Base-by-base conservation (phyloP, 2,797 vertebrate genomes). In the Melanotaenia nigrans region DNA sequence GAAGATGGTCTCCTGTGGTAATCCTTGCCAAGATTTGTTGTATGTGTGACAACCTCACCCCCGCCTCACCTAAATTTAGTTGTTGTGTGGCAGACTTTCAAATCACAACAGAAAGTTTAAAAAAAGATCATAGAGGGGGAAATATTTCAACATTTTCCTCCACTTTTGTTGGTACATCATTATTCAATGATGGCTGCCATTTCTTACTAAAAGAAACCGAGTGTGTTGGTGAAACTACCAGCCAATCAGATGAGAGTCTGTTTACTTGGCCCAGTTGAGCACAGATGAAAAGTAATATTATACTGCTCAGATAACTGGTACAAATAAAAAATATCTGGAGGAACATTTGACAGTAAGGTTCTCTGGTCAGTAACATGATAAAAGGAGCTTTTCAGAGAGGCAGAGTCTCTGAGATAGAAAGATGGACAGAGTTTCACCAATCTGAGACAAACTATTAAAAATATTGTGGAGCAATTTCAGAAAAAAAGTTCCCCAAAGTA, bases 221-320 rank as follows among this genome's bases (percentile, higher is more conserved):
- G 28, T 56, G 10, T 58, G 13, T 20, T 4, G 16, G 32, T 67
- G 45, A 65, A 71, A 71, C 47, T 45, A 13, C 67, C 67, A 67
- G 75, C 56, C 62, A 40, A 73, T 79, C 38, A 51, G 45, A 63
- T 66, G 65, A 67, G 40, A 57, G 71, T 67, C 49, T 77, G 67
- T 82, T 72, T 62, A 65, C 67, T 65, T 72, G 73, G 64, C 65
- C 77, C 53, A 66, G 13, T 77, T 75, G 64, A 55, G 45, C 58
- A 14, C 28, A 63, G 69, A 77, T 82, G 63, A 66, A 58, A 74
- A 28, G 61, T 64, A 75, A 72, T 67, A 61, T 75, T 61, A 22
- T 20, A 5, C 38, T 51, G 33, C 33, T 68, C 18, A 33, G 16
- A 71, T 71, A 62, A 62, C 24, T 33, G 7, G 32, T 33, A 6